These are phyloP conservation scores for Boulengeromyrus knoepffleri DNA, from an alignment of 2,113 vertebrate genomes.

Conservation along the genomic window DNA sequence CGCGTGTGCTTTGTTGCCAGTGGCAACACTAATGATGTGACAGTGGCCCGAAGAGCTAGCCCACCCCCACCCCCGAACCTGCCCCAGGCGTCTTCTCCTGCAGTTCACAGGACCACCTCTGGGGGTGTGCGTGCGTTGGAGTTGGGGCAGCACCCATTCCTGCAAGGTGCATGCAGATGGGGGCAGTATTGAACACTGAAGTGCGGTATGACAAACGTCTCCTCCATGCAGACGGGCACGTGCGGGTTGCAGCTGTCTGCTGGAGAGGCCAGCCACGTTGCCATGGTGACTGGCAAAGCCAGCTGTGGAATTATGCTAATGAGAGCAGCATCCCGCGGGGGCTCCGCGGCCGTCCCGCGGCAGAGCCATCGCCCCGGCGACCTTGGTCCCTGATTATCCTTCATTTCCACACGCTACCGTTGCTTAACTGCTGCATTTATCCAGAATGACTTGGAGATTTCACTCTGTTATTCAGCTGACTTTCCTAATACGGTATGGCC, in stretches of 20 bases:
- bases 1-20: background rate
- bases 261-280: background rate
- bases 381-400: background rate
- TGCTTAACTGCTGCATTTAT: conserved; percentile 1
- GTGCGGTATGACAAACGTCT: background rate
- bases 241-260: background rate
- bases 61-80: background rate
- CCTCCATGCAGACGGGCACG: background rate
- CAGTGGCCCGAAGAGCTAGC: background rate
- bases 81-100: background rate
- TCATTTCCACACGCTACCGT: background rate
- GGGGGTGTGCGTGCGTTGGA: background rate
- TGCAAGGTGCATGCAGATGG: background rate
- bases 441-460: background rate
- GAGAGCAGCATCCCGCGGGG: background rate
- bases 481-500: background rate
- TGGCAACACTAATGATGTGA: background rate
- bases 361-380: background rate
- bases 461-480: background rate
- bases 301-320: conserved; percentile 5
- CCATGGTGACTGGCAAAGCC: background rate
- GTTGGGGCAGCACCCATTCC: background rate
- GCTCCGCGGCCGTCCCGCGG: background rate
- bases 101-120: background rate
- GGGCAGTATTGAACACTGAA: background rate